Evolutionary conservation across 2,113 vertebrate genomes (phyloP), one percentile per base, ranked within the genome.

Genomic region (Chaetodon trifascialis): DNA sequence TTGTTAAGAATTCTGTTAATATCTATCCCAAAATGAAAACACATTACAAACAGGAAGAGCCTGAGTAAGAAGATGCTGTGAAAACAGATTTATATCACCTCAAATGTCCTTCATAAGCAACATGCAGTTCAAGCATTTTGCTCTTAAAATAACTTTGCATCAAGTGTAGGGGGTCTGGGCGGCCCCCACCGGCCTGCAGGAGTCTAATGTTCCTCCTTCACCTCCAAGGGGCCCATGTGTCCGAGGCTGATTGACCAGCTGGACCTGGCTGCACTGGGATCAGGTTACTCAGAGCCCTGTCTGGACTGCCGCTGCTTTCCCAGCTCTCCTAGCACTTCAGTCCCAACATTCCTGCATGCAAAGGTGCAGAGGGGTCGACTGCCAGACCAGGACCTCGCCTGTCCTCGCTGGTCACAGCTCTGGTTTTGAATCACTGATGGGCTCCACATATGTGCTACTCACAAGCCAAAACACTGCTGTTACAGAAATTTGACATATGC

Each of bases 131-230:
- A 67, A 89, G 69, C 71, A 75, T 81, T 86, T 80, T 67, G 76
- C 34, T 89, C 91, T 94, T 46, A 94, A 95, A 95, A 95, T 92
- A 95, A 87, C 84, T 86, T 65, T 51, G 70, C 55, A 79, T 84
- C 84, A 74, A 87, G 64, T 59, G 63, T 60, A 62, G 62, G 56
- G 59, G 82, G 74, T 77, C 34, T 23, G 67, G 64, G 63, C 34
- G 44, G 23, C 73, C 21, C 69, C 73, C 82, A 36, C 60, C 67
- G 56, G 71, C 69, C 74, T 75, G 59, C 71, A 76, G 73, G 23
- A 84, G 87, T 82, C 64, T 84, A 67, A 80, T 17, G 76, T 79
- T 83, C 63, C 65, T 10, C 74, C 46, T 73, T 58, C 54, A 80
- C 86, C 71, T 91, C 89, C 80, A 54, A 64, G 84, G 86, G 86